Percentiles rank a stretch among this genome's conserved stretches.
Conservation (phyloP, 30 jellyfish, hydroid and myxozoan genomes). For the Morbakka virulenta region DNA sequence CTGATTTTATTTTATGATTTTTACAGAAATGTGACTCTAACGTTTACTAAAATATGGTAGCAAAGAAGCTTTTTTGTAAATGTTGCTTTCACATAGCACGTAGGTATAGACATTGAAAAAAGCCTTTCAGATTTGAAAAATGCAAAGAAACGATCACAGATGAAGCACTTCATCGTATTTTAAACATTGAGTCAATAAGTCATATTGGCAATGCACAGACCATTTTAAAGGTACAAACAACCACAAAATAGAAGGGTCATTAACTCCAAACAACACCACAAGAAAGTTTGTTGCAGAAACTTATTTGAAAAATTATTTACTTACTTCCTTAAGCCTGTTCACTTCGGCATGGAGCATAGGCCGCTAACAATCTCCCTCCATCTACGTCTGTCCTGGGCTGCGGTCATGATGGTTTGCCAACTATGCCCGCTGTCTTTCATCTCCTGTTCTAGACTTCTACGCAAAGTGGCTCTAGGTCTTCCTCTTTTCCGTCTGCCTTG, state of each 20-base stretch:
- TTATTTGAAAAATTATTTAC: background rate
- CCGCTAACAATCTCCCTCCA: too few relatives aligned
- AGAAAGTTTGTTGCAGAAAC: background rate
- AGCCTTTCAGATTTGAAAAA: background rate
- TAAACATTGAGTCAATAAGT: background rate
- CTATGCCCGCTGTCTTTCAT: too few relatives aligned
- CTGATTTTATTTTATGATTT: background rate
- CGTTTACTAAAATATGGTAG: background rate
- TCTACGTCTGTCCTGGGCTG: too few relatives aligned
- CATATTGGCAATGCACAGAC: background rate
- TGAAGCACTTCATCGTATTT: background rate
- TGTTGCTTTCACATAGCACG: background rate
- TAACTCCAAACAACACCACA: background rate
- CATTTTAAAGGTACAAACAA: background rate
- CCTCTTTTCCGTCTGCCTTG: too few relatives aligned
- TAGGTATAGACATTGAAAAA: background rate
- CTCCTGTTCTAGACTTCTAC: too few relatives aligned
- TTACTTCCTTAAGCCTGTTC: too few relatives aligned
- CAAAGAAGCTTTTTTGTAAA: background rate
- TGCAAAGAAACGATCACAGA: background rate
- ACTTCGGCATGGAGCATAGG: too few relatives aligned
- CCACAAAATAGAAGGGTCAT: background rate
- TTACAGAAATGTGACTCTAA: background rate
- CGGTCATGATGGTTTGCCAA: too few relatives aligned
- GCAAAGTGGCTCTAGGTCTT: too few relatives aligned